Evolutionary conservation across 2,113 vertebrate genomes (phyloP).

Genomic region (Lepisosteus oculatus): DNA sequence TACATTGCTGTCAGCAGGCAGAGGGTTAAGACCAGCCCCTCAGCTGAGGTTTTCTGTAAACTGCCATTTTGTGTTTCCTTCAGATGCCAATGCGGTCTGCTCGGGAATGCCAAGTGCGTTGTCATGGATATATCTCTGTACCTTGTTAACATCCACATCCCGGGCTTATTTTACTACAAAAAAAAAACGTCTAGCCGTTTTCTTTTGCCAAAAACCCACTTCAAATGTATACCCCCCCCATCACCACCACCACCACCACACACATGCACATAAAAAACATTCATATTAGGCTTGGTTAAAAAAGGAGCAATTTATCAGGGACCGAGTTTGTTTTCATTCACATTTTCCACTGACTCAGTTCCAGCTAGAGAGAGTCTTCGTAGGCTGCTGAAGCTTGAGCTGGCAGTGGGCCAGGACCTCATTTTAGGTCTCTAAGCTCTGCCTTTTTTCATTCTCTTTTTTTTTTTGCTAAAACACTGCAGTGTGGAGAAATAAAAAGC

Average conservation of each 20-base stretch:
- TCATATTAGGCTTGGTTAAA: conserved; percentile 21
- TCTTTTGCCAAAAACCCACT: conserved; percentile 8
- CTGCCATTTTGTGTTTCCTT: conserved; percentile 56
- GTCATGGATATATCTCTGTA: conserved; percentile 60
- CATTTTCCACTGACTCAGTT: conserved; percentile 60
- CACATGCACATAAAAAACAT: background rate
- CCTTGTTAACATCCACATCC: conserved; percentile 49
- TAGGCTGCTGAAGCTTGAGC: conserved; percentile 11
- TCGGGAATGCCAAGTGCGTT: conserved; percentile 41
- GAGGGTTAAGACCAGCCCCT: conserved; percentile 16
- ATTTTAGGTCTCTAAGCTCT: conserved; percentile 12
- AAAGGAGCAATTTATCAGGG: conserved; percentile 31
- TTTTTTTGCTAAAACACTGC: conserved; percentile 20
- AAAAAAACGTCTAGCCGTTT: conserved; percentile 25
- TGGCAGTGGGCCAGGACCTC: conserved; percentile 32
- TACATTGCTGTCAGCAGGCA: background rate
- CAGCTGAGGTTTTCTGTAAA: conserved; percentile 29
- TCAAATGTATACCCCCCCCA: background rate
- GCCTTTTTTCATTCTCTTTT: background rate
- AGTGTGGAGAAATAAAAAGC: conserved; percentile 5
- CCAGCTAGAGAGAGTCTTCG: conserved; percentile 27
- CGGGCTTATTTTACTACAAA: conserved; percentile 13
- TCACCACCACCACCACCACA: background rate
- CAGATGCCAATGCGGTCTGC: conserved; percentile 49
- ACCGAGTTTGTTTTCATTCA: conserved; percentile 59